phyloP scores from a whole-genome alignment of 2,113 vertebrate species.

The Rousettus leschenaultii region DNA sequence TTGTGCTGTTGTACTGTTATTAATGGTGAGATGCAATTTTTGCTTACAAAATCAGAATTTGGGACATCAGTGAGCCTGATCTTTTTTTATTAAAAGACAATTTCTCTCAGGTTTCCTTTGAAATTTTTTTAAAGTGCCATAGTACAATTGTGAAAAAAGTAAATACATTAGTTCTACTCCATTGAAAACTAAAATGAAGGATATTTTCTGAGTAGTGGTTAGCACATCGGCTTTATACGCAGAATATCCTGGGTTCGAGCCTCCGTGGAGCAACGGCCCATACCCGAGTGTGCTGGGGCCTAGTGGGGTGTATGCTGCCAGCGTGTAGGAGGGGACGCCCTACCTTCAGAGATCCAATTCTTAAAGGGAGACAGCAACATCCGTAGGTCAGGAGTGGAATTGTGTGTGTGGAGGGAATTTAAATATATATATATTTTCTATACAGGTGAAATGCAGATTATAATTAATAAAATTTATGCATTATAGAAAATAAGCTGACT shows the following conservation, averaged over 20 bases:
- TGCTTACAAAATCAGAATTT: conserved; percentile 47
- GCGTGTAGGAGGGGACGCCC: too few species aligned
- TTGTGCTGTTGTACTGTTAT: conserved; percentile 60
- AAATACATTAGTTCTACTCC: conserved; percentile 66
- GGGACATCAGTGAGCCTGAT: conserved; percentile 58
- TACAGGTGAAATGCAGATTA: conserved; percentile 69
- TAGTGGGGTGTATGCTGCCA: too few species aligned
- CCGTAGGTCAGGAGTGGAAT: too few species aligned
- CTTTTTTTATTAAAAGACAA: background rate
- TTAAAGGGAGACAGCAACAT: too few species aligned
- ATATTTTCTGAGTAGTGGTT: conserved; percentile 89
- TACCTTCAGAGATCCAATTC: too few species aligned
- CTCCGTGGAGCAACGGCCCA: conserved; percentile 93
- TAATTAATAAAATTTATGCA: conserved; percentile 64
- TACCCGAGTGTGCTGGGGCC: too few species aligned
- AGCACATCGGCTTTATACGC: conserved; percentile 99
- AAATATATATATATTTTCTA: background rate
- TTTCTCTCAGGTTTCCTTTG: conserved; percentile 51
- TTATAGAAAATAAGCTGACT: conserved; percentile 57
- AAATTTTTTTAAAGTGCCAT: conserved; percentile 51
- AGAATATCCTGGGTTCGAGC: conserved; percentile 99
- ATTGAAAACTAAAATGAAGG: conserved; percentile 68
- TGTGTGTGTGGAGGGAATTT: too few species aligned
- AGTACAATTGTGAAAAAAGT: conserved; percentile 64
- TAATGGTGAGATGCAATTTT: conserved; percentile 71